Conservation (phyloP, 1,140 invertebrate genomes). For the Leptinotarsa undecemlineata region DNA sequence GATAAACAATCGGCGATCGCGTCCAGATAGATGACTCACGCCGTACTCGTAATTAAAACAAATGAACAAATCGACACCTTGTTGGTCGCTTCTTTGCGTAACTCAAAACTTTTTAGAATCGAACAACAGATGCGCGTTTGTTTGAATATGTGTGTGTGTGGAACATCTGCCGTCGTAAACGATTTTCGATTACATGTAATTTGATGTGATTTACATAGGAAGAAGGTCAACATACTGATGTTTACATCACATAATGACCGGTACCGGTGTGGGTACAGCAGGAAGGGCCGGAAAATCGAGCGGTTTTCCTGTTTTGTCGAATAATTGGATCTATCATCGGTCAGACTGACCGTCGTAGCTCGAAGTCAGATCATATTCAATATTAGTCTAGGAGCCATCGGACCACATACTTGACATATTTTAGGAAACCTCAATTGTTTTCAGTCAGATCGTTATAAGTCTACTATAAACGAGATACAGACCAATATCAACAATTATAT, state of each 20-base stretch:
- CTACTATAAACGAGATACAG: no score
- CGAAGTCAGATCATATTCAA: no score
- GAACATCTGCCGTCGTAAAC: neutral
- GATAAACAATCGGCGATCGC: conserved; percentile 1
- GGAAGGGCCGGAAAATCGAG: neutral
- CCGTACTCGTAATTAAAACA: conserved; percentile 3
- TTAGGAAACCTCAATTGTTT: no score
- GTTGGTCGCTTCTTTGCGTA: neutral
- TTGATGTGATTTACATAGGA: conserved; percentile 8
- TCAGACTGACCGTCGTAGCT: no score
- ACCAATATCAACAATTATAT: no score
- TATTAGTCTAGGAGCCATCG: no score
- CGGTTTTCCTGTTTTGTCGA: no score
- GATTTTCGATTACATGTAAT: conserved; percentile 3
- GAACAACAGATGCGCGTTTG: neutral
- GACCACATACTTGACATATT: no score
- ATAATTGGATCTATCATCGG: no score
- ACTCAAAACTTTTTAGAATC: neutral
- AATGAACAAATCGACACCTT: conserved; percentile 5
- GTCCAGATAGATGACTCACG: conserved; percentile 5
- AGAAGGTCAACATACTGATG: conserved; percentile 5
- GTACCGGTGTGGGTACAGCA: neutral
- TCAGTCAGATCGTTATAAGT: no score
- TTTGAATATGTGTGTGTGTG: neutral
- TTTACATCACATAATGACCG: neutral